Conservation (phyloP, 2,888 invertebrate species). For the Cephus sareptanus region DNA sequence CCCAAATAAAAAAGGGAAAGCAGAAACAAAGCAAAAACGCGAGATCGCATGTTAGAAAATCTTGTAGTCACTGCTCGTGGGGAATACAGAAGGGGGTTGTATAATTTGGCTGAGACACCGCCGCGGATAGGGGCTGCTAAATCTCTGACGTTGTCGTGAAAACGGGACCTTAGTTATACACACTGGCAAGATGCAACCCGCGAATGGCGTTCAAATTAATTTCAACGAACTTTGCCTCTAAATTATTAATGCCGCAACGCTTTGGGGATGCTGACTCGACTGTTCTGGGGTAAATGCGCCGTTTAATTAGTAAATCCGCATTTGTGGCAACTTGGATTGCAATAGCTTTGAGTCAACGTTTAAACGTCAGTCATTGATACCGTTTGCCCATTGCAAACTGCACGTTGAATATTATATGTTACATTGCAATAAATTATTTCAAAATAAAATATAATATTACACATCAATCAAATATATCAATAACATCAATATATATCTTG, state of each 20-base stretch:
- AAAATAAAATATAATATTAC: too few relatives aligned
- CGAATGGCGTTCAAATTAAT: slow-evolving; percentile 52
- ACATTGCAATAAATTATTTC: too few relatives aligned
- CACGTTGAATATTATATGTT: too few relatives aligned
- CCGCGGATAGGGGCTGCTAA: slow-evolving; percentile 29
- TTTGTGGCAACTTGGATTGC: slow-evolving; percentile 35
- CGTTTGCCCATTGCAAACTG: too few relatives aligned
- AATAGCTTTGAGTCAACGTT: background rate
- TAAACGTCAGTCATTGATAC: background rate
- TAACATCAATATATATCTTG: too few relatives aligned
- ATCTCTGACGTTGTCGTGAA: slow-evolving; percentile 32
- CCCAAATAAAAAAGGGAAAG: too few relatives aligned
- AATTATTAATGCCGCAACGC: slow-evolving; percentile 18
- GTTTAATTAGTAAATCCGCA: slow-evolving; percentile 53
- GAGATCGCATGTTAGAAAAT: too few relatives aligned
- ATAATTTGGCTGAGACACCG: slow-evolving; percentile 33
- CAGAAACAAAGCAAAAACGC: too few relatives aligned
- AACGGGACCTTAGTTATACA: slow-evolving; percentile 24
- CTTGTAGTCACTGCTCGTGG: too few relatives aligned
- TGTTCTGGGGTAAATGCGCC: slow-evolving; percentile 42
- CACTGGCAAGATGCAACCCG: slow-evolving; percentile 39
- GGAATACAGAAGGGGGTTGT: too few relatives aligned
- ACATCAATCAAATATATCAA: too few relatives aligned
- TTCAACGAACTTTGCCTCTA: slow-evolving; percentile 40
- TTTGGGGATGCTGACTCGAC: slow-evolving; percentile 37